phyloP scores from a whole-genome alignment of 2,797 vertebrate genomes.

The Dryobates pubescens region DNA sequence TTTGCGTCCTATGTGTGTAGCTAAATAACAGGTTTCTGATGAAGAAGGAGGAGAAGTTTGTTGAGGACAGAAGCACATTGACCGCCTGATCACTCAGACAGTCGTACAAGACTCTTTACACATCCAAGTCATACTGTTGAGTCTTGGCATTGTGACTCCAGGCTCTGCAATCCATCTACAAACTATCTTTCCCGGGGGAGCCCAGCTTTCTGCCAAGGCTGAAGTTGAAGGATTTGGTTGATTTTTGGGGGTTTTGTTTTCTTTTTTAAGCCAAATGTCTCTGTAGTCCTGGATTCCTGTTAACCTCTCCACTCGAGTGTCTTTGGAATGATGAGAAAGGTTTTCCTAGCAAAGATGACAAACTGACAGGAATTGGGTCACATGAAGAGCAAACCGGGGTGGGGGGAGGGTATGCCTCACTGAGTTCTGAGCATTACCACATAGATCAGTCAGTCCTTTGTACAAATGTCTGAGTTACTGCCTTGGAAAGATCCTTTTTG shows the following conservation, averaged over 20 bases:
- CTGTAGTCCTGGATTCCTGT: conserved; percentile 12
- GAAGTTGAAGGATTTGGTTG: not conserved
- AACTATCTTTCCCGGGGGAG: not conserved
- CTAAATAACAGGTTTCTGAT: not conserved
- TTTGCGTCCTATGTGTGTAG: not conserved
- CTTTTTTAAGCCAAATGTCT: conserved; percentile 22
- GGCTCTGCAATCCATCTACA: conserved; percentile 5
- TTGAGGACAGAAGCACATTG: not conserved
- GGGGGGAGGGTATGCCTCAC: not conserved
- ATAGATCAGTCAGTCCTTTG: not conserved
- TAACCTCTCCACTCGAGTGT: not conserved
- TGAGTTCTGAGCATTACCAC: not conserved
- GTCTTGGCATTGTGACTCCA: fast-evolving
- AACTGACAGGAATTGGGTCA: not conserved
- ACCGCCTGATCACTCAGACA: fast-evolving
- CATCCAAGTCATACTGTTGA: not conserved
- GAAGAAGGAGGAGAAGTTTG: not conserved
- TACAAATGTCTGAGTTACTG: not conserved
- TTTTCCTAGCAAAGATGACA: not conserved
- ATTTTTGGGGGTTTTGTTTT: too few relatives aligned
- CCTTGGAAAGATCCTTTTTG: not conserved
- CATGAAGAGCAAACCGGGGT: not conserved
- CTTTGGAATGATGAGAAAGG: not conserved
- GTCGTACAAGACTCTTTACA: not conserved
- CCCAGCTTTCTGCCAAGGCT: conserved; percentile 18